phyloP scores from a whole-genome alignment of 2,797 vertebrate genomes.

The Microhierax caerulescens region DNA sequence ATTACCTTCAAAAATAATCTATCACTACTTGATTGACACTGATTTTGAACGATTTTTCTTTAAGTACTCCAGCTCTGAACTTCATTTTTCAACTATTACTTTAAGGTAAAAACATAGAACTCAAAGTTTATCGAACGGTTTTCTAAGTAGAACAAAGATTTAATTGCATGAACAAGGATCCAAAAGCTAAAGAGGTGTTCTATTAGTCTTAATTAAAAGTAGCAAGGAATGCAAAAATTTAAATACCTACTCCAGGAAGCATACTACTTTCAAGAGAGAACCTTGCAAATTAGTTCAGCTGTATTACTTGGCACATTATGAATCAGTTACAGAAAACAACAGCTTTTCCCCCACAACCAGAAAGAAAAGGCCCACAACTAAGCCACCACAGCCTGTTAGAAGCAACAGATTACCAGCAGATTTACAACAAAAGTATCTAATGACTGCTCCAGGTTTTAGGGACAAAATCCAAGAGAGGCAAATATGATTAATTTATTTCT shows the following conservation, averaged over 20 bases:
- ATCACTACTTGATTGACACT: not conserved
- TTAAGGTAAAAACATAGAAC: not conserved
- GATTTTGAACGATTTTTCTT: not conserved
- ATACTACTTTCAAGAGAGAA: constrained; percentile 20
- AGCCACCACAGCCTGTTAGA: not conserved
- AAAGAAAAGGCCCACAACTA: not conserved
- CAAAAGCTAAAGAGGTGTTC: not conserved
- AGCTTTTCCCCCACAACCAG: not conserved
- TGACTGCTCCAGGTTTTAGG: not conserved
- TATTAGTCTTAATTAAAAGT: constrained; percentile 5
- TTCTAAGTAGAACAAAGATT: not conserved
- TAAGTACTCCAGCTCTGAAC: not conserved
- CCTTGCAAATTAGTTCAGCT: constrained; percentile 20
- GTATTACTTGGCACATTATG: not conserved
- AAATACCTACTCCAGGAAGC: constrained; percentile 8
- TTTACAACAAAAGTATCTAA: not conserved
- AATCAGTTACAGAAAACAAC: constrained; percentile 3
- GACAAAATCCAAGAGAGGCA: not conserved
- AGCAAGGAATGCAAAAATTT: constrained; percentile 13
- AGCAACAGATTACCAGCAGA: not conserved
- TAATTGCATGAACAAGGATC: not conserved
- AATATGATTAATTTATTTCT: not conserved
- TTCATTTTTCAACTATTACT: not conserved
- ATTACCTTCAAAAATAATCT: not conserved
- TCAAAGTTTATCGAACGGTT: not conserved